Percentiles rank a stretch among this genome's conserved stretches.
phyloP scores from a whole-genome alignment of 2,888 invertebrate species.

The Cryptocheilus praepositus region DNA sequence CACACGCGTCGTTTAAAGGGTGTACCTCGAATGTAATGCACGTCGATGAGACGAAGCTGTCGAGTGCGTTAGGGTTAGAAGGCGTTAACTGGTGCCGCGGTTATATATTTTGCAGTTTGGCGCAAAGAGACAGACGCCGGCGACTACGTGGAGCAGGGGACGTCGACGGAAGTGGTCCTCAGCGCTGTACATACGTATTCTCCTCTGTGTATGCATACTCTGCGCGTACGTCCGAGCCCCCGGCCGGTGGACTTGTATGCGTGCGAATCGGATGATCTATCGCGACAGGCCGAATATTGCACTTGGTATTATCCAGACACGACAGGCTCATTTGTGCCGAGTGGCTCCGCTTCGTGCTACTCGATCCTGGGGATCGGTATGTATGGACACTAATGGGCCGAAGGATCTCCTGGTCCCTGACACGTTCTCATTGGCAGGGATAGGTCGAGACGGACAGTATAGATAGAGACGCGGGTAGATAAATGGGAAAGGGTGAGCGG shows the following conservation, averaged over 20 bases:
- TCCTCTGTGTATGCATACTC: neutral
- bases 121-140: neutral
- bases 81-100: neutral
- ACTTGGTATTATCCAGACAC: conserved; percentile 56
- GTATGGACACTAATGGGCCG: conserved; percentile 57
- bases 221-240: conserved; percentile 9
- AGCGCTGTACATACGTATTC: too few species aligned
- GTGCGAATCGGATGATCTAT: conserved; percentile 49
- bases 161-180: too few species aligned
- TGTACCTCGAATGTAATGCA: conserved; percentile 9
- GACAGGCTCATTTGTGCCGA: conserved; percentile 60
- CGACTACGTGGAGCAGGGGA: too few species aligned
- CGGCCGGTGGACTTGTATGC: neutral
- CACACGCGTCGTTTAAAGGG: neutral
- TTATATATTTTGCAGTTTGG: conserved; percentile 36
- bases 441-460: conserved; percentile 26
- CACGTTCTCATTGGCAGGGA: conserved; percentile 50
- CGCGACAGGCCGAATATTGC: conserved; percentile 58
- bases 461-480: conserved; percentile 25
- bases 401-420: conserved; percentile 56
- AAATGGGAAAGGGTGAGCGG: conserved; percentile 25
- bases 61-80: neutral
- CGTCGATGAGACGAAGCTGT: conserved; percentile 17
- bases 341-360: conserved; percentile 53
- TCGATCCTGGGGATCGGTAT: conserved; percentile 57